Percentiles rank a stretch among this genome's conserved stretches.
These are phyloP conservation scores for Trematomus loennbergii DNA, from an alignment of 2,113 vertebrate genomes.

Conservation along the genomic window DNA sequence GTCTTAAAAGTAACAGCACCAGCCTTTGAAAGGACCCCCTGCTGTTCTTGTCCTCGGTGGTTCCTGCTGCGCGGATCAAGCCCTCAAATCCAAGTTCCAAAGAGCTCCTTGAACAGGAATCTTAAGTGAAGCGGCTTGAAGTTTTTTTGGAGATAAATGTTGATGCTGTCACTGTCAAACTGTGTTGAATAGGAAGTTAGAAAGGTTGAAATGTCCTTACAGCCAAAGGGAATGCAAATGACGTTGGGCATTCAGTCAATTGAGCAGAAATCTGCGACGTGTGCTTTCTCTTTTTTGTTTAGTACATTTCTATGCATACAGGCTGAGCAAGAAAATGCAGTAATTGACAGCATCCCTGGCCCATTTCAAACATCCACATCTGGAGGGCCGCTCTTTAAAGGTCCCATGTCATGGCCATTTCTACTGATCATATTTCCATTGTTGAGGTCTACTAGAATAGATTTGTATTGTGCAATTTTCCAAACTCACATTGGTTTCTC, in stretches of 20 bases:
- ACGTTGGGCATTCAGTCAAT: too few species aligned
- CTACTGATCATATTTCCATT: too few species aligned
- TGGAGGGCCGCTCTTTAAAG: background rate
- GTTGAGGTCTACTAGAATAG: too few species aligned
- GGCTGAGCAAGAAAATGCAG: background rate
- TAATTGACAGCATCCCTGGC: too few species aligned
- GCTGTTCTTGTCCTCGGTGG: background rate
- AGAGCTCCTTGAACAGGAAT: background rate
- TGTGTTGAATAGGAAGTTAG: background rate
- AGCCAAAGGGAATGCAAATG: background rate
- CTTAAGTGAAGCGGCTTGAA: background rate
- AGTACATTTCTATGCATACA: background rate
- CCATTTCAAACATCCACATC: constrained; percentile 4
- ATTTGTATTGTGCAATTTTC: too few species aligned
- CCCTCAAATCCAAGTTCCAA: background rate
- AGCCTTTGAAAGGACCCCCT: background rate
- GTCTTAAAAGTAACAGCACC: background rate
- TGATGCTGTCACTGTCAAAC: background rate
- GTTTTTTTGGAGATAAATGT: background rate
- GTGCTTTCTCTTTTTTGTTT: background rate
- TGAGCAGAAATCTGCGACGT: too few species aligned
- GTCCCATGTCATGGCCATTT: too few species aligned
- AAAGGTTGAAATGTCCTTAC: background rate
- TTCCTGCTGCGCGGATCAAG: background rate
- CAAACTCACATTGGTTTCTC: too few species aligned